A percentile compares a stretch with the other conserved stretches of the same genome.
phyloP scores from a whole-genome alignment of 2,797 vertebrate genomes.

The Remorina albescens region DNA sequence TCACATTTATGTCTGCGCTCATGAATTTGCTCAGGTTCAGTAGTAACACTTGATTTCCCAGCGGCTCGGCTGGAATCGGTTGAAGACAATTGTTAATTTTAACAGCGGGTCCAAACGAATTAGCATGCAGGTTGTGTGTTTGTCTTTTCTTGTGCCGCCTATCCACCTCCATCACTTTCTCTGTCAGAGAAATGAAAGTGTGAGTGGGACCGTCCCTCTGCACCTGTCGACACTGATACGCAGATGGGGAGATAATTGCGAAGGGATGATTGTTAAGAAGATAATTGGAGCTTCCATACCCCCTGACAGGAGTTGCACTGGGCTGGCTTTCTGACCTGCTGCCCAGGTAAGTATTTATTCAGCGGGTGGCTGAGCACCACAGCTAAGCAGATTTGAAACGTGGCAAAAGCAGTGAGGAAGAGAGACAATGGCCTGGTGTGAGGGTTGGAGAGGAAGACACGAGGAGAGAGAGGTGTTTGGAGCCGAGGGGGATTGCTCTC shows the following conservation, averaged over 20 bases:
- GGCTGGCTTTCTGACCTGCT: constrained; percentile 74
- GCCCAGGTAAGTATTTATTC: constrained; percentile 81
- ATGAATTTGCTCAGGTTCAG: constrained; percentile 27
- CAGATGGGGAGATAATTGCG: constrained; percentile 81
- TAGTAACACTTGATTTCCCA: constrained; percentile 39
- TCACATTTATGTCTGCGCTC: neutral
- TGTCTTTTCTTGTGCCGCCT: constrained; percentile 24
- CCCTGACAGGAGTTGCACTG: constrained; percentile 72
- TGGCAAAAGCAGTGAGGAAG: constrained; percentile 59
- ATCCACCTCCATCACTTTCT: constrained; percentile 54
- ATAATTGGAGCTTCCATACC: constrained; percentile 78
- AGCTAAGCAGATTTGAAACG: constrained; percentile 64
- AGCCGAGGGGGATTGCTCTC: constrained; percentile 75
- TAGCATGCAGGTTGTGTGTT: constrained; percentile 38
- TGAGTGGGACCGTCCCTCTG: constrained; percentile 54
- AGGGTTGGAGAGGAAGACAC: constrained; percentile 54
- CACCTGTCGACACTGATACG: constrained; percentile 73
- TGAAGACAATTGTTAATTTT: constrained; percentile 44
- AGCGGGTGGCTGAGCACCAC: constrained; percentile 54
- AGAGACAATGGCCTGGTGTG: constrained; percentile 52
- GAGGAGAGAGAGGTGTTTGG: constrained; percentile 57
- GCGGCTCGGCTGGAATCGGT: constrained; percentile 42
- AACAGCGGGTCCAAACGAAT: constrained; percentile 40
- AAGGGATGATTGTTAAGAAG: constrained; percentile 76
- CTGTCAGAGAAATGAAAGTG: constrained; percentile 54